Percentiles rank a stretch among this genome's conserved stretches.
phyloP scores from a whole-genome alignment of 1,140 invertebrate genomes.

The Dendrolimus kikuchii region DNA sequence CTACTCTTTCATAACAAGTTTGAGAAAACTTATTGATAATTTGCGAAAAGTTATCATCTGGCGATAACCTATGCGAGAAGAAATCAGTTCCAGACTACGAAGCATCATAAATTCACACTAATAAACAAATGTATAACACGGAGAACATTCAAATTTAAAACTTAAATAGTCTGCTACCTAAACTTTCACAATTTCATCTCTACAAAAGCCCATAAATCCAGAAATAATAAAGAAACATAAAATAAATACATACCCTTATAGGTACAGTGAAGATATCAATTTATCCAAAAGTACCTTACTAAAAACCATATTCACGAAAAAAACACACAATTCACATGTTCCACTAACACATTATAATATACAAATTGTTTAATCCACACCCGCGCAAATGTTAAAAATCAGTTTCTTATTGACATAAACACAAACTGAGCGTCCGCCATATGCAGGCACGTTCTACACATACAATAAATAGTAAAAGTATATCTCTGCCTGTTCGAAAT shows the following conservation, averaged over 20 bases:
- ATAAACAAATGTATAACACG: neutral
- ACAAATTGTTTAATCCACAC: conserved; percentile 60
- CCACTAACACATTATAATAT: conserved; percentile 55
- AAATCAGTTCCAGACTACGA: conserved; percentile 7
- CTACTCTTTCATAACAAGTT: neutral
- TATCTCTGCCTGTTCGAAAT: conserved; percentile 30
- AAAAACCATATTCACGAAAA: conserved; percentile 64
- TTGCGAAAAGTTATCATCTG: conserved; percentile 49
- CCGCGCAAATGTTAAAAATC: conserved; percentile 66
- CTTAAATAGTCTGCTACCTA: neutral
- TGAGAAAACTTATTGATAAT: conserved; percentile 14
- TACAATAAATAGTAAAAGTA: conserved; percentile 35
- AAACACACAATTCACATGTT: conserved; percentile 56
- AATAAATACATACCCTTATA: conserved; percentile 62
- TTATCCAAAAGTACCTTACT: conserved; percentile 48
- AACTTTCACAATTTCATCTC: neutral
- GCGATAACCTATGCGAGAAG: conserved; percentile 42
- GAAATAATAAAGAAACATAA: conserved; percentile 47
- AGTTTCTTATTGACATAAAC: conserved; percentile 71
- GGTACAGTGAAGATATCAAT: conserved; percentile 49
- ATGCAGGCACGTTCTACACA: conserved; percentile 63
- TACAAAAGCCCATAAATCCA: conserved; percentile 23
- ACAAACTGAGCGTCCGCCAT: conserved; percentile 69
- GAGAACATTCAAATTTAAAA: too few relatives aligned
- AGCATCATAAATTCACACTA: neutral